phyloP scores from a whole-genome alignment of 2,888 invertebrate species.

The Epinotia bilunana region DNA sequence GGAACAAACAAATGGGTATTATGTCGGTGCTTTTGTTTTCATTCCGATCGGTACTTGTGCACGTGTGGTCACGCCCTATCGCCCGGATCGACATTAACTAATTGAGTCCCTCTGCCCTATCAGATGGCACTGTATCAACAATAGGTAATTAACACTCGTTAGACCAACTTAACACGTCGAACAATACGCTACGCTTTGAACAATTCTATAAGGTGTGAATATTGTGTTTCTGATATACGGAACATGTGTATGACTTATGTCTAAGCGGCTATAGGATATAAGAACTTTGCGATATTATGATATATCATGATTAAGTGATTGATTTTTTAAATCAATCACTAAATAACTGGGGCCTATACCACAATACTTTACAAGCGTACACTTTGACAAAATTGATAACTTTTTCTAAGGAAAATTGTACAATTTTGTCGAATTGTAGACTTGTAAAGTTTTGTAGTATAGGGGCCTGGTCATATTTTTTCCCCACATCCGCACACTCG shows the following conservation, averaged over 20 bases:
- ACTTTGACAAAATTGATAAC: no score
- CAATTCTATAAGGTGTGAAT: not conserved
- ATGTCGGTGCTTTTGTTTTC: constrained; percentile 29
- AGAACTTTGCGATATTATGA: not conserved
- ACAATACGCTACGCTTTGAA: not conserved
- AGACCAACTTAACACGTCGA: constrained; percentile 6
- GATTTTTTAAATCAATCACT: no score
- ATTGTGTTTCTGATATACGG: not conserved
- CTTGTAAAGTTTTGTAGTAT: no score
- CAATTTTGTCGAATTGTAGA: no score
- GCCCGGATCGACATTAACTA: constrained; percentile 40
- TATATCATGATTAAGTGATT: no score
- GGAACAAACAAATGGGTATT: constrained; percentile 17
- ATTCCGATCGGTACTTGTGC: constrained; percentile 27
- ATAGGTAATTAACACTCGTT: constrained; percentile 33
- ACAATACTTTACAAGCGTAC: no score
- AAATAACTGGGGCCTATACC: no score
- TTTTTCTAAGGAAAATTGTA: no score
- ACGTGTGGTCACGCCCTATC: constrained; percentile 42
- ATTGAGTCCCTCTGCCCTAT: constrained; percentile 37
- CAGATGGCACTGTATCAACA: constrained; percentile 39
- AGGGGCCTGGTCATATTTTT: no score
- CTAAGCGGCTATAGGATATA: no score
- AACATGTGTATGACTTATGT: no score
- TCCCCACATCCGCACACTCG: no score